Conservation (phyloP, 1,140 invertebrate genomes). For the Lineus longissimus region DNA sequence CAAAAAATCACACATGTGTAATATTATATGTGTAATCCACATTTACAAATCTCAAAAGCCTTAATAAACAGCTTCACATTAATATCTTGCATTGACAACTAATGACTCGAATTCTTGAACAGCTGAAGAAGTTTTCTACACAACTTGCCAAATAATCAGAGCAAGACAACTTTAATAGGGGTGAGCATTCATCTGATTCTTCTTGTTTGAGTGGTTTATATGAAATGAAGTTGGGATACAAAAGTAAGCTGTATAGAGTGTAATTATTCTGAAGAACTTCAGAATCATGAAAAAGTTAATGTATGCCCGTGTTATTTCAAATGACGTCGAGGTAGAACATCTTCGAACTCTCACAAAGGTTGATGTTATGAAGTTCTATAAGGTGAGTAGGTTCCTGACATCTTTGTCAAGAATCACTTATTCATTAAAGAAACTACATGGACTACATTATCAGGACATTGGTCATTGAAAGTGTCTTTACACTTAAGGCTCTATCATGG, state of each 20-base stretch:
- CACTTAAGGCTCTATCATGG: too few relatives aligned
- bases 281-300: neutral
- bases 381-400: conserved; percentile 41
- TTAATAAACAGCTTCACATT: too few relatives aligned
- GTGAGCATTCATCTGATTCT: conserved; percentile 33
- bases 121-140: conserved; percentile 77
- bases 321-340: conserved; percentile 76
- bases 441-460: too few relatives aligned
- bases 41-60: too few relatives aligned
- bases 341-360: conserved; percentile 74
- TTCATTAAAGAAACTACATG: neutral
- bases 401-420: neutral
- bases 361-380: conserved; percentile 78
- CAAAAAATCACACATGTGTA: too few relatives aligned
- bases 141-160: conserved; percentile 69
- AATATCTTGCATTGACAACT: too few relatives aligned
- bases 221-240: too few relatives aligned
- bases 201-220: neutral
- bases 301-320: conserved; percentile 48
- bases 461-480: too few relatives aligned
- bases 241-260: too few relatives aligned
- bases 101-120: conserved; percentile 77
- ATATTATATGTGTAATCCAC: too few relatives aligned
- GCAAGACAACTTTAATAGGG: conserved; percentile 88
- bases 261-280: too few relatives aligned